These are phyloP conservation scores for Diplodus puntazzo DNA, from an alignment of 2,797 vertebrate genomes.

Conservation along the genomic window DNA sequence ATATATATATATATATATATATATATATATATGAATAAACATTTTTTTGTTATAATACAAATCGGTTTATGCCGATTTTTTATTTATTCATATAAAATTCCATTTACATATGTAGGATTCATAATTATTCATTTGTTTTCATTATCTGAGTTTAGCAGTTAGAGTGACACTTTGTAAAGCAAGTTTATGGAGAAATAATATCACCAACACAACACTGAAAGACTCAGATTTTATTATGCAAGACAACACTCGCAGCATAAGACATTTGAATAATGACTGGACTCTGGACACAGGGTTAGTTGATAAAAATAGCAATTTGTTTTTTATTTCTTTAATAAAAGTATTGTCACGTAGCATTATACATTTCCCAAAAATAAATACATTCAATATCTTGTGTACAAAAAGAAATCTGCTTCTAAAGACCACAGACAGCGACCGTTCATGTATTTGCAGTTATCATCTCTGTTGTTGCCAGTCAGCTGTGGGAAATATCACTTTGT, in stretches of 20 bases:
- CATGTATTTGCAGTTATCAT: constrained; percentile 38
- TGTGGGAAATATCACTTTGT: constrained; percentile 40
- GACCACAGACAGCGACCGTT: constrained; percentile 40
- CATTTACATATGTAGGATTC: too few relatives aligned
- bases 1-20: too few relatives aligned
- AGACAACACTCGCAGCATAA: background rate
- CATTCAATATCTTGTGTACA: constrained; percentile 70
- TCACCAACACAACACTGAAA: constrained; percentile 7
- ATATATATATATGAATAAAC: too few relatives aligned
- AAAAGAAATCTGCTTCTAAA: constrained; percentile 50
- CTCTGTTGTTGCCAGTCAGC: constrained; percentile 36
- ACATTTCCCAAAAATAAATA: constrained; percentile 80
- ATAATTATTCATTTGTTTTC: too few relatives aligned
- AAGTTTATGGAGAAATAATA: background rate
- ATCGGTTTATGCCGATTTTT: too few relatives aligned
- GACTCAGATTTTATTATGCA: constrained; percentile 2
- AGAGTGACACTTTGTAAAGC: too few relatives aligned
- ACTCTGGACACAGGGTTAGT: constrained; percentile 41
- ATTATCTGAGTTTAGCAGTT: too few relatives aligned
- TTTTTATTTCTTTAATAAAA: constrained; percentile 71
- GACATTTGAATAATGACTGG: constrained; percentile 18
- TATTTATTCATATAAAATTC: too few relatives aligned
- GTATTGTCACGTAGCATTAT: constrained; percentile 65
- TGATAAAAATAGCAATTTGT: constrained; percentile 77
- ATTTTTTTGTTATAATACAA: too few relatives aligned